Base-by-base conservation (phyloP, 2,797 vertebrate genomes). In the Gephyroberyx darwinii region DNA sequence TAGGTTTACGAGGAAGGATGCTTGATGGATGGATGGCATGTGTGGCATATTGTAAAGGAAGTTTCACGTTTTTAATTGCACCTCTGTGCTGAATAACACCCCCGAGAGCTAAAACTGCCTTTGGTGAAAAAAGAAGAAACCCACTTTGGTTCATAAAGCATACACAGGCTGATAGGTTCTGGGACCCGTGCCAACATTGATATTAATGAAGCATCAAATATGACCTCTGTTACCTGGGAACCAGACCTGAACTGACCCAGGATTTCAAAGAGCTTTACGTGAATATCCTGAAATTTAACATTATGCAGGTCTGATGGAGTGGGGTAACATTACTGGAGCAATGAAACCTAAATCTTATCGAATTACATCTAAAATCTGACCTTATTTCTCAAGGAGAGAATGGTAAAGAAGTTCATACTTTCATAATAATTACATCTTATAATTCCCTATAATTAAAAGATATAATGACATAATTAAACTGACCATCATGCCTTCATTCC, bases 381-480 rank as follows among this genome's bases (percentile, higher is more conserved):
- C 26, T 26, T 26, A 26, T 26, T 26, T 26, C 1, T 26, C 26
- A 26, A 26, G 26, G 26, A 26, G 26, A 26, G 2, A 26, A 26
- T 26, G 26, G 26, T 26, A 3, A 26, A 26, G 26, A 26, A 26
- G 26, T 26, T 26, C 26, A 26, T 26, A 26, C 4, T 86, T 78
- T 90, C 84, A 77, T 35, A 30, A 37, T 77, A 84, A 80, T 86
- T 78, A 74, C 66, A n/a, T 37, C 59, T 50, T 47, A 78, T 65
- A 74, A 67, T 30, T 47, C 16, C 52, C 76, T 73, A 65, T 80
- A 76, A 87, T 86, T 73, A 69, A 63, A 71, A 52, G 33, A 35
- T 35, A 35, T 35, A 35, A 35, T 67, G 76, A 77, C 82, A 58
- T 80, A 78, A 81, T 86, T 85, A 85, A 86, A 85, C 64, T 70